These are phyloP conservation scores for Corythaeola cristata DNA, from an alignment of 2,113 vertebrate species.

Conservation along the genomic window DNA sequence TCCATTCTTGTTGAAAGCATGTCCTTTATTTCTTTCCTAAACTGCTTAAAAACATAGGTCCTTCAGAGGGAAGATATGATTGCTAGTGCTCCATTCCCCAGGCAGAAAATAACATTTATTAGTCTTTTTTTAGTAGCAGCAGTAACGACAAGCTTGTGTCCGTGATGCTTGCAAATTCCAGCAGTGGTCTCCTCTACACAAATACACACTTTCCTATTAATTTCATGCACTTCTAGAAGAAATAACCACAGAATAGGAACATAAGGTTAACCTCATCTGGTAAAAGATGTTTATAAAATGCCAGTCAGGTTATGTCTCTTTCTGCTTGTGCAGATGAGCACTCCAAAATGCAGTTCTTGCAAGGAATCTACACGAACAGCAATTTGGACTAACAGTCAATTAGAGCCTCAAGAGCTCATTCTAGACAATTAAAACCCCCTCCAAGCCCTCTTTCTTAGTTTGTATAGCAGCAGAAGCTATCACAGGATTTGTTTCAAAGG, in stretches of 20 bases:
- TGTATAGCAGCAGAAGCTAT: background rate
- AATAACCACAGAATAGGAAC: background rate
- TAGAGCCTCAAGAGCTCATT: background rate
- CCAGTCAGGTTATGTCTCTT: background rate
- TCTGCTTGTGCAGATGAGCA: background rate
- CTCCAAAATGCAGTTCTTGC: background rate
- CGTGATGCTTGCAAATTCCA: background rate
- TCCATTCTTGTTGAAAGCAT: background rate
- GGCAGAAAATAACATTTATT: background rate
- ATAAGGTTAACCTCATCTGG: background rate
- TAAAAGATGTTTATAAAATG: background rate
- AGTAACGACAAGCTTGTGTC: background rate
- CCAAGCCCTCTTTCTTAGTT: background rate
- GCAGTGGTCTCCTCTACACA: background rate
- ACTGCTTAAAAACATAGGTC: background rate
- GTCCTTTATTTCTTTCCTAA: background rate
- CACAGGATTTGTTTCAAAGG: background rate
- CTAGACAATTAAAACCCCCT: background rate
- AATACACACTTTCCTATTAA: background rate
- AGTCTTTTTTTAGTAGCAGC: background rate
- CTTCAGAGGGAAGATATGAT: background rate
- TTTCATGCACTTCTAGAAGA: background rate
- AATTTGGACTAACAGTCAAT: background rate
- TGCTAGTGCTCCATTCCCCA: background rate
- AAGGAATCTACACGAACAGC: background rate